Evolutionary conservation across 92 coral and sea anemone genomes (phyloP).

Genomic region (Nematostella vectensis): DNA sequence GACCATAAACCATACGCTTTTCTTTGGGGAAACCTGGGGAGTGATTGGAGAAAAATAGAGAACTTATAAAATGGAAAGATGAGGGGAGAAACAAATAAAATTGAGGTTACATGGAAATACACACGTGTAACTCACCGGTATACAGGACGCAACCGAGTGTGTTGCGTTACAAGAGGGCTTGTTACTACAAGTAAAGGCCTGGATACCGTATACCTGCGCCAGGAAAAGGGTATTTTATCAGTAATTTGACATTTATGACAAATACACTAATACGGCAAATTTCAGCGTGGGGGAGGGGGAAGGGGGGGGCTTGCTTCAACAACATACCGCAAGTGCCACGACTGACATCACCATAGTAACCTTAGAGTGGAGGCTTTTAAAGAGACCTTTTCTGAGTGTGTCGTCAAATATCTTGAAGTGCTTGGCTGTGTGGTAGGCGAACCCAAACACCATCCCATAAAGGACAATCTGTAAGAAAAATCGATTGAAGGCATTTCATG

Average conservation of each 20-base stretch:
- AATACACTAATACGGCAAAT: too few relatives aligned
- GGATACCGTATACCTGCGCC: slow-evolving; percentile 79
- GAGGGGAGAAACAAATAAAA: too few relatives aligned
- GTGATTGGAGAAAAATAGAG: too few relatives aligned
- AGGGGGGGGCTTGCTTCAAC: too few relatives aligned
- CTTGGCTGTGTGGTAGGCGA: slow-evolving; percentile 64
- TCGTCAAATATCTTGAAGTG: slow-evolving; percentile 73
- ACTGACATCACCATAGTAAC: slow-evolving; percentile 47
- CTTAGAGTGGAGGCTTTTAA: slow-evolving; percentile 46
- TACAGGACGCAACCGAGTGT: slow-evolving; percentile 71
- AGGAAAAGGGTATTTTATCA: neutral
- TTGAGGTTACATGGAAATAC: too few relatives aligned
- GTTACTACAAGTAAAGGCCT: slow-evolving; percentile 73
- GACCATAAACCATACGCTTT: too few relatives aligned
- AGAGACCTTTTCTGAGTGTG: slow-evolving; percentile 50
- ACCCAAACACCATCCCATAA: slow-evolving; percentile 77
- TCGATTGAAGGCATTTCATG: too few relatives aligned
- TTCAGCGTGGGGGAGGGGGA: too few relatives aligned
- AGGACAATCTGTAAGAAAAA: slow-evolving; percentile 59
- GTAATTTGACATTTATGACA: too few relatives aligned
- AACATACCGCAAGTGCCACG: slow-evolving; percentile 72
- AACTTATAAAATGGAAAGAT: too few relatives aligned
- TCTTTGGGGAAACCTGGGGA: too few relatives aligned
- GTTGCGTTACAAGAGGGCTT: slow-evolving; percentile 82
- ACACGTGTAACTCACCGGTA: slow-evolving; percentile 97